Base-by-base conservation (phyloP, 2,797 vertebrate genomes). In the Fistularia tabacaria region DNA sequence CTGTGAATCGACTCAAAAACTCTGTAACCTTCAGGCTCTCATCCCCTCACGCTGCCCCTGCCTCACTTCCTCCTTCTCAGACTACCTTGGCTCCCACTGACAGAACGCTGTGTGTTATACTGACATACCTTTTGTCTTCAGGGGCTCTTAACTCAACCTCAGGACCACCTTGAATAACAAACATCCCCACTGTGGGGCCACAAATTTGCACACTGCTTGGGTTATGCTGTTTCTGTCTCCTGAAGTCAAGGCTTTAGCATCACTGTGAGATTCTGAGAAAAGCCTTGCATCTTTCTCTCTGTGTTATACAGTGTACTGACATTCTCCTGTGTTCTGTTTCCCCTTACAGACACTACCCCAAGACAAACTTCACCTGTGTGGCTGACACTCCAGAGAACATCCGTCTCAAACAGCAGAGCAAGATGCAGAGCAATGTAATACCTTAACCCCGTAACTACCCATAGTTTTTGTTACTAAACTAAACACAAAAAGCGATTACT, bases 381-480 rank as follows among this genome's bases (percentile, higher is more conserved):
- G 94, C 94, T 6, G 97, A 98, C 84, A 98, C 97, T 68, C 96
- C 95, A 3, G 96, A 99, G 92, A 99, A 99, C 85, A 91, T 94
- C 76, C 95, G 97, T 42, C 93, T 98, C 63, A 95, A 96, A 93
- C 90, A 97, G 81, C 97, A 98, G 91, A 97, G 91, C 7, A 92
- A 95, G 90, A 93, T 97, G 66, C 96, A 99, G 87, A 99, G 97
- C 89, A 92, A 94, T 90, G 96, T 98, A 89, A 74, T 3, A 37
- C 38, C 14, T 46, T 12, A 7, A 48, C 10, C 44, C 25, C 38
- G 42, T 14, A 14, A 7, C 44, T 43, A 37, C 46, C 45, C 11
- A 8, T 3, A 41, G 54, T 62, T 7, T 40, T n/a, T 48, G 11
- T 9, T 59, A 13, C 49, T 36, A 36, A 54, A 55, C 36, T 3